Evolutionary conservation across 2,113 vertebrate genomes (phyloP), one percentile per base, ranked within the genome.

Genomic region (Chloroceryle aenea): DNA sequence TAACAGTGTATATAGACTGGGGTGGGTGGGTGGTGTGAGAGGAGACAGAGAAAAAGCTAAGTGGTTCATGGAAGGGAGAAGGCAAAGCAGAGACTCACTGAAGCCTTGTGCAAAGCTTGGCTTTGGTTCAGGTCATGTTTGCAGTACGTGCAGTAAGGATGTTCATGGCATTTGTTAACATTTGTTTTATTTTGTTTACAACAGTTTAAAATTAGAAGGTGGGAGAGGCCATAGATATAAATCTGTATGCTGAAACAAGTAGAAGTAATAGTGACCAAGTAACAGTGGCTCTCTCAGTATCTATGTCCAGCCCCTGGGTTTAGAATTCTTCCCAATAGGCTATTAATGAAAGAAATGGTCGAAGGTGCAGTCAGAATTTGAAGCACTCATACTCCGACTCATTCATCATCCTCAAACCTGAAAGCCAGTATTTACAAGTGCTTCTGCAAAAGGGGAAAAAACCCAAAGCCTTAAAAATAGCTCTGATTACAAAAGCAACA

Each of bases 361-460:
- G 53, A 72, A 81, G 43, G 73, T 84, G 30, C 58, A 74, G 12
- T 74, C 68, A 77, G 68, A 74, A 67, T 88, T 67, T 86, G 56
- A 79, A 82, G 50, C 12, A 14, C 18, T 53, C 64, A 1, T 2
- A 32, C 63, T 67, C 61, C 36, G 50, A 34, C 45, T 94, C 88
- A 59, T 89, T 84, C 74, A 27, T 93, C 34, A 43, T 87, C 30
- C 34, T 89, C 25, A 62, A 45, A 82, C 74, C 68, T 74, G 59
- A 81, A 87, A 89, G 83, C 34, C 43, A 75, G 2, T 80, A 83
- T 95, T 95, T 92, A 63, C 69, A 75, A 72, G 68, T 88, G 62
- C 27, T 63, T 81, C 89, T 95, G 25, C 0, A 0, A 64, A 62
- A 73, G 20, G 52, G 53, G 32, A 43, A 47, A 52, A 90, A 85